These are phyloP conservation scores for Diorhabda sublineata DNA, from an alignment of 1,140 invertebrate genomes.

Conservation along the genomic window DNA sequence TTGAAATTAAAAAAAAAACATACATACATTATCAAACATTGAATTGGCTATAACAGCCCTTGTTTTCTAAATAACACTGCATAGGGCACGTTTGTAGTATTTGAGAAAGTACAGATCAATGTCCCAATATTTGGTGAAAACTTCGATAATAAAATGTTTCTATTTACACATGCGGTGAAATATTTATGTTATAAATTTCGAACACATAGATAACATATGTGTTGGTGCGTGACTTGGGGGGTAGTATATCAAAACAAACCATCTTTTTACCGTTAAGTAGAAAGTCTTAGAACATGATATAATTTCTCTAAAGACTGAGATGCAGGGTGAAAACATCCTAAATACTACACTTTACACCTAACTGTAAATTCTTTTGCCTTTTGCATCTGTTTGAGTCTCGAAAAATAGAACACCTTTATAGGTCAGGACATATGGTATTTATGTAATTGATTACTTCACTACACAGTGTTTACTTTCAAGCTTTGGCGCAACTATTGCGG, in stretches of 20 bases:
- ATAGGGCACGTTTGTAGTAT: neutral
- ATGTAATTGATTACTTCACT: neutral
- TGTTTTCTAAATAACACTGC: too few species aligned
- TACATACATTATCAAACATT: too few species aligned
- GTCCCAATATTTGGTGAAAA: neutral
- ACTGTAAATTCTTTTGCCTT: neutral
- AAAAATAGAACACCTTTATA: neutral
- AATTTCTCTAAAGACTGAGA: neutral
- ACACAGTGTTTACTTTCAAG: too few species aligned
- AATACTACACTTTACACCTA: neutral
- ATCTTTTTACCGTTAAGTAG: slow-evolving; percentile 1
- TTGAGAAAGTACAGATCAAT: neutral
- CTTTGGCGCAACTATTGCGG: too few species aligned
- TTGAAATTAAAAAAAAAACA: too few species aligned
- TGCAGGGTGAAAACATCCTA: neutral
- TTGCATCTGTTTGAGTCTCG: neutral
- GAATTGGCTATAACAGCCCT: too few species aligned
- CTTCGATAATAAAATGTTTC: neutral
- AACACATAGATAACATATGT: neutral
- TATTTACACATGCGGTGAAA: neutral
- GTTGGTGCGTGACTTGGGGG: slow-evolving; percentile 1
- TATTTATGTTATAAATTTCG: neutral
- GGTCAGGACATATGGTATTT: neutral
- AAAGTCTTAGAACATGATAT: neutral
- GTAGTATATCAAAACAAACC: slow-evolving; percentile 2